These are phyloP conservation scores for Enteromius afrohamiltoni DNA, from an alignment of 2,797 vertebrate genomes.

Conservation along the genomic window DNA sequence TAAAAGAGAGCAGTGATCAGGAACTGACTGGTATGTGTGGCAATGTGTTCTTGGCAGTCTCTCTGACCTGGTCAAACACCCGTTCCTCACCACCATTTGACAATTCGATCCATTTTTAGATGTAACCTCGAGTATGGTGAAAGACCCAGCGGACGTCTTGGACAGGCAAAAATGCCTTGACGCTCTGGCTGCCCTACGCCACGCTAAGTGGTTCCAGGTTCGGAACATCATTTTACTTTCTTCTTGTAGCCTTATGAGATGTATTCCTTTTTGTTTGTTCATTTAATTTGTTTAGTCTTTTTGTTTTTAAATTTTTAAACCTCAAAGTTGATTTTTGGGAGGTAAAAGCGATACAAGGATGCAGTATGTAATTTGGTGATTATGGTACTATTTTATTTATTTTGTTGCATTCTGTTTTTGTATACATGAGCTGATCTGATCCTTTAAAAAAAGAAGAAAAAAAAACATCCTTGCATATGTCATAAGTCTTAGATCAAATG, in stretches of 20 bases:
- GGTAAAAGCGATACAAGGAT: constrained; percentile 80
- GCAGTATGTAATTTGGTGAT: constrained; percentile 61
- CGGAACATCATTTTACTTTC: constrained; percentile 99
- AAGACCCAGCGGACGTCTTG: constrained; percentile 99
- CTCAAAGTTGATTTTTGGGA: constrained; percentile 37
- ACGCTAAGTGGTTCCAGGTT: constrained; percentile 99
- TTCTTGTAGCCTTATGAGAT: constrained; percentile 99
- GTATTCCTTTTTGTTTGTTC: constrained; percentile 76
- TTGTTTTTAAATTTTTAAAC: constrained; percentile 74
- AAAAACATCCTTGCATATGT: constrained; percentile 79
- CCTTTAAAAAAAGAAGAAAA: constrained; percentile 20
- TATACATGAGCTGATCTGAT: constrained; percentile 41
- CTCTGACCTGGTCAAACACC: constrained; percentile 99
- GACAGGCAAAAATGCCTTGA: constrained; percentile 99
- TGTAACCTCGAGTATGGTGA: constrained; percentile 99
- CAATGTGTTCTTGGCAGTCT: constrained; percentile 92
- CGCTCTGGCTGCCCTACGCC: constrained; percentile 99
- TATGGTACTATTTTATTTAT: constrained; percentile 43
- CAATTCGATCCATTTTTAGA: constrained; percentile 99
- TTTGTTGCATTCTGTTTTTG: constrained; percentile 45
- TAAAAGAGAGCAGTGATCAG: constrained; percentile 41
- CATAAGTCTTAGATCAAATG: constrained; percentile 50
- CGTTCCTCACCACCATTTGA: constrained; percentile 99
- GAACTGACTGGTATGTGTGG: constrained; percentile 91
- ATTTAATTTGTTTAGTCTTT: constrained; percentile 77